phyloP scores from a whole-genome alignment of 2,888 invertebrate species.

The Cyclophora albipunctata region DNA sequence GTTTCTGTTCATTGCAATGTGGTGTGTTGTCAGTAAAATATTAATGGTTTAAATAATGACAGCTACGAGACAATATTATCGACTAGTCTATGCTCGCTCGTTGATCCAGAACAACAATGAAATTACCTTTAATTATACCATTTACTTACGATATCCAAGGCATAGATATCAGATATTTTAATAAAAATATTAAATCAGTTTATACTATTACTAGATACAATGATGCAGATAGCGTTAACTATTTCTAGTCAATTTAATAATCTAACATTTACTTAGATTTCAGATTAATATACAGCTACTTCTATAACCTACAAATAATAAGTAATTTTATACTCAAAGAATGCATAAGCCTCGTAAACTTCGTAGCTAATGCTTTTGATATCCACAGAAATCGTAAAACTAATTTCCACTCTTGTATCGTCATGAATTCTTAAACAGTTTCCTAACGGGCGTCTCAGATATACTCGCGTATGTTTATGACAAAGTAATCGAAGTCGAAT shows the following conservation, averaged over 20 bases:
- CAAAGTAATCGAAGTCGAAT: constrained; percentile 67
- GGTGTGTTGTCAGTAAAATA: constrained; percentile 24
- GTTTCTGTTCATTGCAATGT: constrained; percentile 24
- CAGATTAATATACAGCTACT: too few species aligned
- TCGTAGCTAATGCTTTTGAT: constrained; percentile 41
- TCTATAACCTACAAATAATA: background rate
- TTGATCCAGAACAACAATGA: too few species aligned
- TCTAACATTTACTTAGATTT: too few species aligned
- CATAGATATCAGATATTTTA: too few species aligned
- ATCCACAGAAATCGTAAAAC: constrained; percentile 48
- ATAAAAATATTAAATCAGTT: too few species aligned
- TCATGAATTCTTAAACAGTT: constrained; percentile 46
- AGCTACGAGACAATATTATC: constrained; percentile 23
- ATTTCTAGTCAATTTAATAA: too few species aligned
- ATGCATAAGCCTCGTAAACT: constrained; percentile 36
- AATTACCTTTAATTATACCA: too few species aligned
- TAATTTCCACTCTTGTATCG: constrained; percentile 46
- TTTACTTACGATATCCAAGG: too few species aligned
- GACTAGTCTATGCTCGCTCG: constrained; percentile 5
- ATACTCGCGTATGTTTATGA: constrained; percentile 54
- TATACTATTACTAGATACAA: too few species aligned
- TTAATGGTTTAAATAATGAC: constrained; percentile 18
- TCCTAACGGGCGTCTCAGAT: constrained; percentile 47
- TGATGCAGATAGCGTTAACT: too few species aligned
- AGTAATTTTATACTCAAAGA: constrained; percentile 15